Evolutionary conservation across 1,140 invertebrate species (phyloP).

Genomic region (Drosophila saltans): DNA sequence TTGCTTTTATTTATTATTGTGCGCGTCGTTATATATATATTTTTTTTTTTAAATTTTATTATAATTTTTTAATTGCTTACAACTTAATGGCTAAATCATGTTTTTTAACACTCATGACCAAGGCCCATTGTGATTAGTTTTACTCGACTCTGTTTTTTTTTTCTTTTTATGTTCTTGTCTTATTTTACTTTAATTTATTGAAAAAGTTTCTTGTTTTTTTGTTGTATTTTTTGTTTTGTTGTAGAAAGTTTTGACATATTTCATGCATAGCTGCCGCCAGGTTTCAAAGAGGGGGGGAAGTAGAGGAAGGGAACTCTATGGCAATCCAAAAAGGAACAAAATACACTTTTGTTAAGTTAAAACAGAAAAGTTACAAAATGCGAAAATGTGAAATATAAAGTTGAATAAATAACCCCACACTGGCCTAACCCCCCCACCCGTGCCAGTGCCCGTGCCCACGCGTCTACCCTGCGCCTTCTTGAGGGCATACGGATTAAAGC

Average conservation of each 20-base stretch:
- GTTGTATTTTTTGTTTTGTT: constrained; percentile 28
- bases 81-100: constrained; percentile 54
- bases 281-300: constrained; percentile 6
- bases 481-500: constrained; percentile 18
- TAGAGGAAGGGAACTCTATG: constrained; percentile 38
- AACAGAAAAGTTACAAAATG: constrained; percentile 36
- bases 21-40: constrained; percentile 12
- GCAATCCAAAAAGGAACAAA: constrained; percentile 6
- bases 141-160: neutral
- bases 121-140: constrained; percentile 19
- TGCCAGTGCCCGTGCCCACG: neutral
- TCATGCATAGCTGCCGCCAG: constrained; percentile 53
- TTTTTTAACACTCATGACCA: constrained; percentile 31
- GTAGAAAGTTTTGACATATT: constrained; percentile 67
- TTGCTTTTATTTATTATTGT: constrained; percentile 21
- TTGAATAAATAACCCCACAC: constrained; percentile 13
- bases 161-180: constrained; percentile 20
- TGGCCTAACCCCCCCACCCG: neutral
- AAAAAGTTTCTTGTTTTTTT: constrained; percentile 19
- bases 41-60: constrained; percentile 16
- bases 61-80: constrained; percentile 16
- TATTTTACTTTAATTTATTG: constrained; percentile 25
- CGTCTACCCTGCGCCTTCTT: neutral
- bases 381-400: constrained; percentile 39
- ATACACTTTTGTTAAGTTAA: constrained; percentile 46